phyloP scores from a whole-genome alignment of 2,888 invertebrate genomes.

The Dexiosoma caninum region DNA sequence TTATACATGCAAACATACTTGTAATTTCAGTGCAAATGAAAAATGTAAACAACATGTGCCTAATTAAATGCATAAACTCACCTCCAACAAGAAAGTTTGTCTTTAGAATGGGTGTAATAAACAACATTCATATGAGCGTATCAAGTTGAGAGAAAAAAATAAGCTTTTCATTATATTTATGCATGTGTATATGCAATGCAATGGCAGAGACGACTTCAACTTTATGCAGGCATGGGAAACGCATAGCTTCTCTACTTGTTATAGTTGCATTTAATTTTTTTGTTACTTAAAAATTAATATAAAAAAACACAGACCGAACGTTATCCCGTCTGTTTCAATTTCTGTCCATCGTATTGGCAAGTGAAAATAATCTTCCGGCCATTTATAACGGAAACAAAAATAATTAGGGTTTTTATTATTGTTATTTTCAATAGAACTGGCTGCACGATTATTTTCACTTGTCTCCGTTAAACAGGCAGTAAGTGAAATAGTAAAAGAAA shows the following conservation, averaged over 20 bases:
- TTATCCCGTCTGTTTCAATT: no score
- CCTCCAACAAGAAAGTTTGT: neutral
- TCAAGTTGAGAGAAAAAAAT: conserved; percentile 14
- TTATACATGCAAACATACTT: neutral
- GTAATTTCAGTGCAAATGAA: conserved; percentile 14
- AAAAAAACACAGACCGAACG: no score
- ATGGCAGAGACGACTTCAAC: neutral
- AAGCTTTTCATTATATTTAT: neutral
- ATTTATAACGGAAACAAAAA: no score
- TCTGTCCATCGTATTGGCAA: no score
- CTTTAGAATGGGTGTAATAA: neutral
- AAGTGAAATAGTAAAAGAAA: no score
- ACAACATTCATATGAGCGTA: neutral
- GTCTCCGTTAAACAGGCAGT: no score
- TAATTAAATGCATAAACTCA: conserved; percentile 31
- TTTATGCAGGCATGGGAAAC: neutral
- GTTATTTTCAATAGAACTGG: no score
- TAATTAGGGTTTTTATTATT: no score
- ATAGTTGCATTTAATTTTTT: neutral
- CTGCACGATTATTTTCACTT: no score
- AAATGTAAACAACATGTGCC: conserved; percentile 17
- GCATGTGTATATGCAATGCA: conserved; percentile 3
- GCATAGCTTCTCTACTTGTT: neutral
- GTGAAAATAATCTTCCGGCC: no score
- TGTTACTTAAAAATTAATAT: no score